A percentile compares a stretch with the other conserved stretches of the same genome.
Conservation (phyloP, 2,888 invertebrate genomes). For the Trichogramma dendrolimi region DNA sequence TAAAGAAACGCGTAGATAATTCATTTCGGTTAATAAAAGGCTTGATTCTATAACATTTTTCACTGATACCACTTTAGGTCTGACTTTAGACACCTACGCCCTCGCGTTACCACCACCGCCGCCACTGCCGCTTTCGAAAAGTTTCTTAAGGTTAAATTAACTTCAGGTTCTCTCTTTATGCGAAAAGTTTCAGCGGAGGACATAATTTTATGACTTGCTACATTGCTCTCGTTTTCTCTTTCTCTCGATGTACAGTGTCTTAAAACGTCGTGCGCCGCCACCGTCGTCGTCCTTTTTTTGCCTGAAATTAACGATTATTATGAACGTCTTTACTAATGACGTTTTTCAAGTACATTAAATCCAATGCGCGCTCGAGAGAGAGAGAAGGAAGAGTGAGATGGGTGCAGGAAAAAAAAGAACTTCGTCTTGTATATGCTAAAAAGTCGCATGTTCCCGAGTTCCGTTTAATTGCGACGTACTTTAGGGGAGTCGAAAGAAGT, state of each 20-base stretch:
- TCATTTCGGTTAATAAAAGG: slow-evolving; percentile 26
- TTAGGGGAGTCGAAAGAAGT: not conserved
- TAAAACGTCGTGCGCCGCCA: not conserved
- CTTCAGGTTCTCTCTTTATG: slow-evolving; percentile 23
- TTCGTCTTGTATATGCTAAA: no score
- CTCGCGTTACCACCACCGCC: slow-evolving; percentile 1
- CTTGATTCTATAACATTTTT: slow-evolving; percentile 26
- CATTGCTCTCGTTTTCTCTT: not conserved
- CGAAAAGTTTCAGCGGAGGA: slow-evolving; percentile 24
- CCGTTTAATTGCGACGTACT: not conserved
- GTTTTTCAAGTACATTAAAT: not conserved
- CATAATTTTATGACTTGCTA: slow-evolving; percentile 27
- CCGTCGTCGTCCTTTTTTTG: not conserved
- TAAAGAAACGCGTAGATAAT: not conserved
- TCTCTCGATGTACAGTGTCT: not conserved
- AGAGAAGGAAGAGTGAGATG: not conserved
- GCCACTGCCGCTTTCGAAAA: slow-evolving; percentile 10
- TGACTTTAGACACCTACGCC: slow-evolving; percentile 1
- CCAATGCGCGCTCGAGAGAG: not conserved
- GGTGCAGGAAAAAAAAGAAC: not conserved
- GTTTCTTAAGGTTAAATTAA: slow-evolving; percentile 27
- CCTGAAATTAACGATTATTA: slow-evolving; percentile 23
- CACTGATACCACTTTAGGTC: not conserved
- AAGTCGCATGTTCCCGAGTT: no score
- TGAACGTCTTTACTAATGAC: slow-evolving; percentile 16